Conservation (phyloP, 2,888 invertebrate species). For the Adelphocoris suturalis region DNA sequence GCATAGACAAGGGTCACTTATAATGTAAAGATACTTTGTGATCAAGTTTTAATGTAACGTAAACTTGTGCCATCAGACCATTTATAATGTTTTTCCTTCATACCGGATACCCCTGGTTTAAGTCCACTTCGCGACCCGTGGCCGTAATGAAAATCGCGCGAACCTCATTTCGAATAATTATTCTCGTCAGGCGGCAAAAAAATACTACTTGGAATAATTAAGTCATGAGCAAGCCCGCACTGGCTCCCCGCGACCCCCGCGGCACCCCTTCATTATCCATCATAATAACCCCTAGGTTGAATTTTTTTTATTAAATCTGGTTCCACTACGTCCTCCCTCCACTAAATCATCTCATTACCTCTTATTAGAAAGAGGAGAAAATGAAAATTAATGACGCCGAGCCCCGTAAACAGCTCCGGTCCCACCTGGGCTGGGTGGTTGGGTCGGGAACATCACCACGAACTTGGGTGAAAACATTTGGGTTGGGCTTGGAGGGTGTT, state of each 20-base stretch:
- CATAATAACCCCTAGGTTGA: conserved; percentile 67
- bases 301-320: conserved; percentile 70
- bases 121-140: neutral
- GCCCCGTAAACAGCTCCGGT: conserved; percentile 22
- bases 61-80: no score
- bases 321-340: conserved; percentile 54
- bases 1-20: no score
- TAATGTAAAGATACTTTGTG: no score
- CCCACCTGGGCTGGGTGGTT: neutral
- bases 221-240: conserved; percentile 14
- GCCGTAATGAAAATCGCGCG: conserved; percentile 9
- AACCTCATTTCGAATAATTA: conserved; percentile 44
- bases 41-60: no score
- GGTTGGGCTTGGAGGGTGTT: neutral
- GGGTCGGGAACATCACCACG: neutral
- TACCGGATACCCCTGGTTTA: neutral
- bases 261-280: conserved; percentile 59
- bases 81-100: no score
- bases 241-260: neutral
- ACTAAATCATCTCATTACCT: conserved; percentile 71
- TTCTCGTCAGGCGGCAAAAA: neutral
- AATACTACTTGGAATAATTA: conserved; percentile 41
- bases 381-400: conserved; percentile 65
- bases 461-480: conserved; percentile 31
- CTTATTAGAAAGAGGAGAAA: conserved; percentile 65